Conservation (phyloP, 2,888 invertebrate genomes). For the Anthophora plumipes region DNA sequence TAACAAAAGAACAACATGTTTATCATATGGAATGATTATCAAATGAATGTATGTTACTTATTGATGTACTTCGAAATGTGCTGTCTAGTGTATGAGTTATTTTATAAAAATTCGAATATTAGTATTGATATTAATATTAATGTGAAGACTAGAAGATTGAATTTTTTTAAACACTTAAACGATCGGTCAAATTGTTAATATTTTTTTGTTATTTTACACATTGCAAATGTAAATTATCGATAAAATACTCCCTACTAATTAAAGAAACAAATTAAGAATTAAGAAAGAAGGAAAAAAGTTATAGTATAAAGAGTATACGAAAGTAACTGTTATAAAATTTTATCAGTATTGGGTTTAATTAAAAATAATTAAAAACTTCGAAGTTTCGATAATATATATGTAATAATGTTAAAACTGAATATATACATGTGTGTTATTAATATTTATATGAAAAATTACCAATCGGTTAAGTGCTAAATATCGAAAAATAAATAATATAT, state of each 20-base stretch:
- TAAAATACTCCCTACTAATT: constrained; percentile 1
- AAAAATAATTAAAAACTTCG: not conserved
- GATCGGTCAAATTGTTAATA: constrained; percentile 29
- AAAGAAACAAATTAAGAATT: not conserved
- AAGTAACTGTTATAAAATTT: constrained; percentile 3
- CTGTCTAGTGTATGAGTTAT: constrained; percentile 44
- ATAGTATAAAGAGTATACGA: not conserved
- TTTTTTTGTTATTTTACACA: not conserved
- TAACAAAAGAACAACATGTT: constrained; percentile 29
- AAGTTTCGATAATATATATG: constrained; percentile 1
- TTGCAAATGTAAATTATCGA: not conserved
- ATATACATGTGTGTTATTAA: constrained; percentile 6
- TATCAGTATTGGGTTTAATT: constrained; percentile 8
- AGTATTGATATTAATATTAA: constrained; percentile 46
- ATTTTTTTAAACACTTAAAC: constrained; percentile 41
- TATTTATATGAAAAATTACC: constrained; percentile 14
- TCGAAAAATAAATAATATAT: constrained; percentile 48
- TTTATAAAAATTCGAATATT: constrained; percentile 26
- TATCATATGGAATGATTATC: constrained; percentile 48
- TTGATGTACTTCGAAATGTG: constrained; percentile 22
- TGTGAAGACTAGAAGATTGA: constrained; percentile 49
- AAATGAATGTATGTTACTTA: constrained; percentile 20
- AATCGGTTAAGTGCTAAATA: constrained; percentile 35
- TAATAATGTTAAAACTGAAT: not conserved
- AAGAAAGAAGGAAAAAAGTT: not conserved